Evolutionary conservation across 1,140 invertebrate genomes (phyloP), one percentile per base, ranked within the genome.

Genomic region (Drosophila triauraria): DNA sequence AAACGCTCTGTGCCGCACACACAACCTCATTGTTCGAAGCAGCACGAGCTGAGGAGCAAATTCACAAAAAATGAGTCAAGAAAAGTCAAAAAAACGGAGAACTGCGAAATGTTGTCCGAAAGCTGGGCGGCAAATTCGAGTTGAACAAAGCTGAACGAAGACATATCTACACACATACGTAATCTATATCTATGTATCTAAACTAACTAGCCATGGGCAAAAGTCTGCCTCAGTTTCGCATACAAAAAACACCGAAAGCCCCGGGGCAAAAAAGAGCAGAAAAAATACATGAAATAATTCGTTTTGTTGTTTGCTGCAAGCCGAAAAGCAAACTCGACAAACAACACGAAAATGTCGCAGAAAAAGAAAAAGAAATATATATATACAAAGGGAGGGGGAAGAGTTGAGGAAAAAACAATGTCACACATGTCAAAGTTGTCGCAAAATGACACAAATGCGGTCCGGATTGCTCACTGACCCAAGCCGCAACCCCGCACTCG

Each of bases 351-450:
- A 85, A 79, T 85, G 82, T 85, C 58, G 80, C 83, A 77, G 71
- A 71, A 64, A 76, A 75, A 54, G 4, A 46, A 67, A 38, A 47
- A 70, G 15, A 64, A 62, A 80, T 25, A 57, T 27, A 74, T 23
- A 61, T 62, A 59, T 50, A 40, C 60, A 51, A 68, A 25, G 47
- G 10, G 23, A 65, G 32, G 53, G 50, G 23, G 53, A 74, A 42
- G 50, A 56, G 79, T 47, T 71, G 23, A 67, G 53, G 67, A 77
- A 84, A 84, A 90, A 90, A 90, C 86, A 90, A 85, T 90, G 85
- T 90, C 85, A 90, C 85, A 91, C 85, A 90, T 90, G 85, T 90
- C 85, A 90, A 91, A 90, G 85, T 91, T 90, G 86, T 90, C 78
- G 86, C 85, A 82, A 84, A 88, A 90, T 90, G 85, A 90, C 85